Evolutionary conservation across 2,888 invertebrate species (phyloP).

Genomic region (Spisula subtruncata): DNA sequence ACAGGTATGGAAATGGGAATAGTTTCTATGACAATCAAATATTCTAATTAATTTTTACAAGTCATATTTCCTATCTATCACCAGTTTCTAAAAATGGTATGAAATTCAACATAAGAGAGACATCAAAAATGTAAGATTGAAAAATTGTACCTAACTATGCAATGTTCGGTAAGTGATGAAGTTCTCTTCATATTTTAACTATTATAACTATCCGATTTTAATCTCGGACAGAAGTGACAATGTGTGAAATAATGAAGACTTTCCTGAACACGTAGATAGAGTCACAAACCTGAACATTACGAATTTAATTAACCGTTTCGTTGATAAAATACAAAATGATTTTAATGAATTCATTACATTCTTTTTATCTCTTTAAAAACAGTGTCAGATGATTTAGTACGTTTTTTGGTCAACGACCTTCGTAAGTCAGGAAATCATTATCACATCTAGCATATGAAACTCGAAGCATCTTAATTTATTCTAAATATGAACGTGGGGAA

Average conservation of each 20-base stretch:
- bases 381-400: background rate
- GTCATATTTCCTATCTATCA: too few relatives aligned
- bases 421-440: background rate
- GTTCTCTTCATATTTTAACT: too few relatives aligned
- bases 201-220: too few relatives aligned
- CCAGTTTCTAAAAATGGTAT: too few relatives aligned
- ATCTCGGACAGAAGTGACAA: background rate
- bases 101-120: too few relatives aligned
- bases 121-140: too few relatives aligned
- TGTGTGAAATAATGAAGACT: background rate
- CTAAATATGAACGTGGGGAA: background rate
- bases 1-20: too few relatives aligned
- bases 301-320: background rate
- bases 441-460: background rate
- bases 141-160: too few relatives aligned
- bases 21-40: too few relatives aligned
- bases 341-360: background rate
- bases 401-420: background rate
- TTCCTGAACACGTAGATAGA: background rate
- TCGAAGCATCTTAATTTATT: background rate
- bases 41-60: too few relatives aligned
- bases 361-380: background rate
- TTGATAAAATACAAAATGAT: background rate
- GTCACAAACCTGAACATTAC: background rate
- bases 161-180: too few relatives aligned